A percentile compares a stretch with the other conserved stretches of the same genome.
phyloP scores from a whole-genome alignment of 1,140 invertebrate species.

The Agrypnia vestita region DNA sequence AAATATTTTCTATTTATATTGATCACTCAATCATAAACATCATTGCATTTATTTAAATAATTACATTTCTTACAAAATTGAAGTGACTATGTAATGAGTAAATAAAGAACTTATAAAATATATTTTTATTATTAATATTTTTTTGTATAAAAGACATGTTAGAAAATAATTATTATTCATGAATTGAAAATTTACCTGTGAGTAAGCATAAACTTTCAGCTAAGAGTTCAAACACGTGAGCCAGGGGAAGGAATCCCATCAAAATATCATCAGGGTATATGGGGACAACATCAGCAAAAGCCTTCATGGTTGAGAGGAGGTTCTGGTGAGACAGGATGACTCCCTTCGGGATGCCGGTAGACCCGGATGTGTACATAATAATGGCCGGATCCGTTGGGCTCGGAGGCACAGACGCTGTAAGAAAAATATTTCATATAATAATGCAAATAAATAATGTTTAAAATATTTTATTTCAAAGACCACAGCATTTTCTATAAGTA shows the following conservation, averaged over 20 bases:
- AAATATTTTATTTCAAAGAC: not conserved
- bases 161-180: too few species aligned
- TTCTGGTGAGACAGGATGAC: conserved; percentile 92
- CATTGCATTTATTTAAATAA: too few species aligned
- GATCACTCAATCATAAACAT: too few species aligned
- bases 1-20: too few species aligned
- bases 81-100: too few species aligned
- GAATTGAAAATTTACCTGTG: conserved; percentile 65
- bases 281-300: conserved; percentile 87
- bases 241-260: conserved; percentile 96
- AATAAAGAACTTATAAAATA: too few species aligned
- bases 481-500: not conserved
- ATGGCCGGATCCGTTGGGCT: conserved; percentile 87
- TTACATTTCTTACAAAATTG: too few species aligned
- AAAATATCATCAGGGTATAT: conserved; percentile 86
- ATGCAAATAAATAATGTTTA: not conserved
- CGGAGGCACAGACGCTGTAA: conserved; percentile 75
- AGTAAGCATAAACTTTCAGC: conserved; percentile 83
- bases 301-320: conserved; percentile 90
- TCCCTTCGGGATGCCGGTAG: conserved; percentile 93
- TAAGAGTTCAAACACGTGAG: conserved; percentile 97
- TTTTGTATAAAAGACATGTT: too few species aligned
- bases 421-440: conserved; percentile 20
- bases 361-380: conserved; percentile 97
- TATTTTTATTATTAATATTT: too few species aligned